phyloP scores from a whole-genome alignment of 1,140 invertebrate species.

The Amyelois transitella region DNA sequence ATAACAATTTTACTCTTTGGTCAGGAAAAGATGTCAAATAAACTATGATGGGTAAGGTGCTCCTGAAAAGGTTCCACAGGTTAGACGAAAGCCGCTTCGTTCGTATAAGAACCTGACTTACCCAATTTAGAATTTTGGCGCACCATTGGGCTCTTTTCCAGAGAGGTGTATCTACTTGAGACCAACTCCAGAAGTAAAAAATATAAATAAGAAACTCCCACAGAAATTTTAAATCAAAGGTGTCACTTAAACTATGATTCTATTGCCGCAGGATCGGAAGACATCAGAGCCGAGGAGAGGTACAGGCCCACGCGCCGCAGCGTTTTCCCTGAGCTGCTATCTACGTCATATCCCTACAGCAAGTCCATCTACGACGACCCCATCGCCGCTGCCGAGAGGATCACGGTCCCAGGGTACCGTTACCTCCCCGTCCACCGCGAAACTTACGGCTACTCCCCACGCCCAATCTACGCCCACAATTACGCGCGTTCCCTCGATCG shows the following conservation, averaged over 20 bases:
- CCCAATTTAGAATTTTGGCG: no score
- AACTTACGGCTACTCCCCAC: conserved; percentile 89
- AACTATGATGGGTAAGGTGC: no score
- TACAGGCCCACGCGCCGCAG: conserved; percentile 80
- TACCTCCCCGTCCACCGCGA: conserved; percentile 91
- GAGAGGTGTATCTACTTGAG: no score
- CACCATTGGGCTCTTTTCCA: no score
- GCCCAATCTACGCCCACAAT: conserved; percentile 89
- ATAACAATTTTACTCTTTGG: neutral
- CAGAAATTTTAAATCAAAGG: no score
- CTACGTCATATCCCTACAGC: conserved; percentile 76
- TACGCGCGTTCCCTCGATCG: conserved; percentile 83
- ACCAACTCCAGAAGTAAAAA: no score
- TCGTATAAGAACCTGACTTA: no score
- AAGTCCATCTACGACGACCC: conserved; percentile 92
- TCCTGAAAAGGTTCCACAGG: no score
- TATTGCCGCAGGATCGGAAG: conserved; percentile 84
- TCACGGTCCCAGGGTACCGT: conserved; percentile 89
- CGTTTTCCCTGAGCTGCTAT: conserved; percentile 81
- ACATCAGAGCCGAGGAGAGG: conserved; percentile 89
- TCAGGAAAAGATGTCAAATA: no score
- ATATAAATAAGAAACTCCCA: no score
- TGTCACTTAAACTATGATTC: neutral
- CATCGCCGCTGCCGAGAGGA: conserved; percentile 84
- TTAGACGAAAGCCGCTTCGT: no score